Evolutionary conservation across 2,113 vertebrate genomes (phyloP), one percentile per base, ranked within the genome.

Genomic region (Pygoscelis antarcticus): DNA sequence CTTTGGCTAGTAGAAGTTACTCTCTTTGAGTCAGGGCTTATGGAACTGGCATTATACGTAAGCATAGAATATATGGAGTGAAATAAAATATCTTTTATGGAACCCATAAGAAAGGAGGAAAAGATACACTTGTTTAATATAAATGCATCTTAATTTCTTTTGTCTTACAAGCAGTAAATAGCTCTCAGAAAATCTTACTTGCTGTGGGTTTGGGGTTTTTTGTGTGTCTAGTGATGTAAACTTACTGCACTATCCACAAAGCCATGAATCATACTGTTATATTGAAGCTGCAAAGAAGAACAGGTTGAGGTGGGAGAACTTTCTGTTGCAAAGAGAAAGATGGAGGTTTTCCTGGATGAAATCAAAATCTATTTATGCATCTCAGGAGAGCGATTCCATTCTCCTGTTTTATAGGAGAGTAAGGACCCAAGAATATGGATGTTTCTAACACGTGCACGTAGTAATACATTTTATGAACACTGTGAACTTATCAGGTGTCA

Each of bases 311-410:
- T 88, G 55, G 44, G 44, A 84, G 87, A 87, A 80, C 52, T 96
- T 95, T 76, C 47, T 64, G 11, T 78, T 92, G 21, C 40, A 65
- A 68, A 77, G 51, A 46, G 30, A 69, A 89, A 14, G 81, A 64
- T 84, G 57, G 64, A 94, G 75, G 16, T 80, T 95, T 91, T 93
- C 71, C 71, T 83, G 87, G 55, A 72, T 91, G 81, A 95, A 95
- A 87, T 79, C 7, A 83, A 75, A 94, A 88, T 71, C 89, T 83
- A 47, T 87, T 93, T 76, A 91, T 92, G 89, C 72, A 79, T 77
- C 82, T 95, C 92, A 74, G 66, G 83, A 88, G 79, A 70, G 70
- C 3, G 6, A 30, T 96, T 91, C 58, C 4, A 22, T 42, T 94
- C 52, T 94, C 15, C 54, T 74, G 34, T 72, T 96, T 95, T 83